Evolutionary conservation across 2,888 invertebrate species (phyloP).

Genomic region (Lasioglossum vierecki): DNA sequence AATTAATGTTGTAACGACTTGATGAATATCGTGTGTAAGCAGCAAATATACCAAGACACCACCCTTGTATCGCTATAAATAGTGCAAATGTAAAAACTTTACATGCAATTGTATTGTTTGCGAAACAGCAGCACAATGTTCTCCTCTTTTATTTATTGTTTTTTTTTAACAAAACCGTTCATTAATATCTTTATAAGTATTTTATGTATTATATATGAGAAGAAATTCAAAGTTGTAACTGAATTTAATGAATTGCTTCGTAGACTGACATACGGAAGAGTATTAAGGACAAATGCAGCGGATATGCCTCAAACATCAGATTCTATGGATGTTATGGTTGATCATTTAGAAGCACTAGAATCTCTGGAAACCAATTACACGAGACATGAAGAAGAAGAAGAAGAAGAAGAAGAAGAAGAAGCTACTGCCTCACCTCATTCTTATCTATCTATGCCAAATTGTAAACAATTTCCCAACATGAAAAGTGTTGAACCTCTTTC

Average conservation of each 20-base stretch:
- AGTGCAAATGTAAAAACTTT: no score
- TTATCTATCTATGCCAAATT: slow-evolving; percentile 94
- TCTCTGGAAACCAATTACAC: slow-evolving; percentile 74
- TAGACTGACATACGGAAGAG: slow-evolving; percentile 61
- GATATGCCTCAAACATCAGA: slow-evolving; percentile 76
- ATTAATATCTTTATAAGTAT: background rate
- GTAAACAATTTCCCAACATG: slow-evolving; percentile 93
- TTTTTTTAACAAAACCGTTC: no score
- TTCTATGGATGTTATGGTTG: slow-evolving; percentile 72
- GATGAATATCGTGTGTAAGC: no score
- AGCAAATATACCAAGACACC: no score
- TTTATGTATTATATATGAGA: background rate
- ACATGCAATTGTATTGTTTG: no score
- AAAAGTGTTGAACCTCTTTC: slow-evolving; percentile 91
- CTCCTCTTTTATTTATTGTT: no score
- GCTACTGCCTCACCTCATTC: slow-evolving; percentile 87
- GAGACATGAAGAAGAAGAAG: slow-evolving; percentile 50
- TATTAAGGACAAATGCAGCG: slow-evolving; percentile 70
- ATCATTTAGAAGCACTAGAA: slow-evolving; percentile 71
- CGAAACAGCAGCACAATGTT: no score
- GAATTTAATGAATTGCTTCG: background rate
- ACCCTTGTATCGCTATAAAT: no score
- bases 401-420: slow-evolving; percentile 71
- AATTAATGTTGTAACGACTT: no score
- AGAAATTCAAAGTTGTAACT: background rate